Evolutionary conservation across 1,140 invertebrate genomes (phyloP).

Genomic region (Atta cephalotes): DNA sequence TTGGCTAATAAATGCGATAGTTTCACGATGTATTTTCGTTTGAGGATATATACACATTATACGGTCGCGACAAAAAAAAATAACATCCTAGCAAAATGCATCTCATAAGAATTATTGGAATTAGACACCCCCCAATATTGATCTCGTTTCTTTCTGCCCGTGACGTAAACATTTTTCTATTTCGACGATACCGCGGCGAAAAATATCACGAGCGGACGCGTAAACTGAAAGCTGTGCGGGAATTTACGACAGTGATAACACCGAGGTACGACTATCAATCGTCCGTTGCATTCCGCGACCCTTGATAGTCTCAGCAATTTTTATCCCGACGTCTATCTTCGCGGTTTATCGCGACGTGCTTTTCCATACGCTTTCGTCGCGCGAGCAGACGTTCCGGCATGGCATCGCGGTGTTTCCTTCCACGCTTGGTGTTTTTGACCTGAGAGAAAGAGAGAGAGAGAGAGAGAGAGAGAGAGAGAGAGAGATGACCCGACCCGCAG

Average conservation of each 20-base stretch:
- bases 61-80: constrained; percentile 14
- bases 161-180: constrained; percentile 62
- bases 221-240: constrained; percentile 31
- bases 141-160: constrained; percentile 43
- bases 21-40: neutral
- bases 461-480: no score
- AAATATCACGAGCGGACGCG: constrained; percentile 54
- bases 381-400: neutral
- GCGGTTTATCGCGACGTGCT: constrained; percentile 15
- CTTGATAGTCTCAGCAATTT: constrained; percentile 55
- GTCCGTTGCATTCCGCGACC: constrained; percentile 33
- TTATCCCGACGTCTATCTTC: constrained; percentile 48
- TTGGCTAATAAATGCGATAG: neutral
- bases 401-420: neutral
- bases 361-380: constrained; percentile 32
- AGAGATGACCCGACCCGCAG: neutral
- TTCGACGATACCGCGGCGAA: constrained; percentile 50
- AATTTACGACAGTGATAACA: constrained; percentile 61
- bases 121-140: constrained; percentile 46
- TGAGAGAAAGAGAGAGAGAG: no score
- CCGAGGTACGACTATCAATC: constrained; percentile 56
- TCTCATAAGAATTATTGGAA: constrained; percentile 44
- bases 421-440: neutral
- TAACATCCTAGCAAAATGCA: constrained; percentile 4
- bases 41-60: neutral